Base-by-base conservation (phyloP, 2,113 vertebrate genomes). In the Urocitellus parryii region DNA sequence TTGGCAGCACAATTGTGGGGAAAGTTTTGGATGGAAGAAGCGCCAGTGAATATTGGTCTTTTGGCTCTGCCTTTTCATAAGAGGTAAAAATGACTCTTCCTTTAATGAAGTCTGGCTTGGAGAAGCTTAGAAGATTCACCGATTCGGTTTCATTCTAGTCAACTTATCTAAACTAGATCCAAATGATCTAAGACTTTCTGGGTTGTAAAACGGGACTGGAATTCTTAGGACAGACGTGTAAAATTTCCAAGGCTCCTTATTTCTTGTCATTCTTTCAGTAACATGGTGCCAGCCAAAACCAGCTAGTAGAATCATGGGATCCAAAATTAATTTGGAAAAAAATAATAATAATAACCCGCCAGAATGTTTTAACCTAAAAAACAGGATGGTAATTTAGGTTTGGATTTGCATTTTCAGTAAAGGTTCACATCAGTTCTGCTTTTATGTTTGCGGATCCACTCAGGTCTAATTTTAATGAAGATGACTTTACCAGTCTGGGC, bases 321-420 rank as follows among this genome's bases (percentile, higher is more conserved):
- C 97, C 95, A 95, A 95, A 97, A 97, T 98, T 98, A 97, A 97
- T 98, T 97, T 97, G 96, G 97, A 97, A 97, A 97, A 45, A 13
- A 91, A 37, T 92, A 88, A 94, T 45, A 45, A 45, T 45, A 45
- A 94, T 63, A 93, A 93, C 73, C 81, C 45, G 90, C 96, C 88
- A 96, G 91, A 96, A 91, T 45, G 61, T 84, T 96, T 96, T 72
- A 97, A 96, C 91, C 78, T 97, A 93, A 96, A 97, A 97, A 94
- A 83, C 81, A 96, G 58, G 92, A 93, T 80, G 92, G 96, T 80
- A 82, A 56, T 96, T 96, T 95, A 95, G 81, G 68, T 93, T 45
- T 78, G 84, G 95, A 78, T 96, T 95, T 95, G 90, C 80, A 37
- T 97, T 97, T 97, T 96, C 84, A 0, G 80, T 87, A 63, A 91